Evolutionary conservation across 1,140 invertebrate species (phyloP).

Genomic region (Drosophila sp.): DNA sequence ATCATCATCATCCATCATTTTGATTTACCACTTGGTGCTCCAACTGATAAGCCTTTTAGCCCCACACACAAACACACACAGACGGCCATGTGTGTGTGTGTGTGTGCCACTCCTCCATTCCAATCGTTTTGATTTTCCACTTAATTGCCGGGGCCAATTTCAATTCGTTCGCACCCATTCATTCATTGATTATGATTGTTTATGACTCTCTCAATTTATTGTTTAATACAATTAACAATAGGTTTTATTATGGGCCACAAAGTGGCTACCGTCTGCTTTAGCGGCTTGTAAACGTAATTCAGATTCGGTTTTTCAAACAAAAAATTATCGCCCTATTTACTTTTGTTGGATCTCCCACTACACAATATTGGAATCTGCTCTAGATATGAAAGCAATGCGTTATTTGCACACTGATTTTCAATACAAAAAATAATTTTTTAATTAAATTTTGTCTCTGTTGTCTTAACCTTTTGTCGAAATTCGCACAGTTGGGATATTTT

Average conservation of each 20-base stretch:
- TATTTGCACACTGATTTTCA: conserved; percentile 61
- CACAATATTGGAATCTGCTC: conserved; percentile 25
- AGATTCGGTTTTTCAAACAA: conserved; percentile 6
- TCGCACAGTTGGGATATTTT: conserved; percentile 23
- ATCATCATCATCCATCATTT: conserved; percentile 20
- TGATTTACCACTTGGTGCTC: conserved; percentile 14
- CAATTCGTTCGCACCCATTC: conserved; percentile 23
- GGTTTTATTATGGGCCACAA: conserved; percentile 41
- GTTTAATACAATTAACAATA: conserved; percentile 61
- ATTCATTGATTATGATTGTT: conserved; percentile 57
- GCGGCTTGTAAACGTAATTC: conserved; percentile 31
- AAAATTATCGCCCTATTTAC: conserved; percentile 26
- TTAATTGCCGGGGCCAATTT: conserved; percentile 32
- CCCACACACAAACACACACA: neutral
- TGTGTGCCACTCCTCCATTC: conserved; percentile 1
- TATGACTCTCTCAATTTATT: conserved; percentile 44
- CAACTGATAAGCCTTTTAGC: neutral
- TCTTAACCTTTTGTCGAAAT: conserved; percentile 28
- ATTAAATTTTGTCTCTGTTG: conserved; percentile 53
- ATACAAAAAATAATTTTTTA: conserved; percentile 47
- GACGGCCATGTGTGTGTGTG: neutral
- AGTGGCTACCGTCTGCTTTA: conserved; percentile 18
- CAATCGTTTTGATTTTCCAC: conserved; percentile 44
- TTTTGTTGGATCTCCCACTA: conserved; percentile 12
- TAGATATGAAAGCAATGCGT: conserved; percentile 45